Conservation (phyloP, 2,888 invertebrate species). For the Lepetodrilus schrolli region DNA sequence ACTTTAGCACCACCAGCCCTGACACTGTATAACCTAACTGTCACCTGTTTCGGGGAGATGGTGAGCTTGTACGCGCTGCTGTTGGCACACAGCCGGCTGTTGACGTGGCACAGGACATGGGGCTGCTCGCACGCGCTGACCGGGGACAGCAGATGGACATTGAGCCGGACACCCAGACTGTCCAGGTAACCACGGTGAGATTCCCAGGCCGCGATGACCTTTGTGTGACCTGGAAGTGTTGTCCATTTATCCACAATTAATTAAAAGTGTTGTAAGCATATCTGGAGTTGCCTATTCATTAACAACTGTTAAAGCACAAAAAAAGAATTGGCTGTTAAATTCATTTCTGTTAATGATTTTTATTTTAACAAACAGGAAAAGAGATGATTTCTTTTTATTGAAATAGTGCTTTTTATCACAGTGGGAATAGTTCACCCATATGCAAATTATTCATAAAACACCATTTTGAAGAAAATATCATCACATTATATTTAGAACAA, state of each 20-base stretch:
- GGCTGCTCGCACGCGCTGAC: conserved; percentile 59
- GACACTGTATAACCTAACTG: no score
- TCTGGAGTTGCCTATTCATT: neutral
- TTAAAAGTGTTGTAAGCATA: neutral
- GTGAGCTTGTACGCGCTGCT: conserved; percentile 78
- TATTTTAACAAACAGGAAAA: no score
- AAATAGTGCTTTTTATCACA: no score
- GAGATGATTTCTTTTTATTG: no score
- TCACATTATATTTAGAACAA: no score
- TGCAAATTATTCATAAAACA: no score
- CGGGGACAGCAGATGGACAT: conserved; percentile 54
- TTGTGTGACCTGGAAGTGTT: neutral
- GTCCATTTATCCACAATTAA: no score
- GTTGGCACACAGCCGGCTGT: conserved; percentile 76
- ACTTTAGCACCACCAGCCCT: no score
- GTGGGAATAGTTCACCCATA: no score
- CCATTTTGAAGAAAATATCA: no score
- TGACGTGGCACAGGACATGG: conserved; percentile 78
- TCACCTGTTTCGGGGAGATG: conserved; percentile 77
- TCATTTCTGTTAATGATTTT: neutral
- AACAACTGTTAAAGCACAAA: neutral
- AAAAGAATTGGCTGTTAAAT: neutral
- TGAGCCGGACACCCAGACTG: conserved; percentile 48
- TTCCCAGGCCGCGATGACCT: conserved; percentile 75
- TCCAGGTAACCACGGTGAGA: conserved; percentile 60